A percentile compares a stretch with the other conserved stretches of the same genome.
Evolutionary conservation across 2,888 invertebrate genomes (phyloP).

Genomic region (Cetonia aurata): DNA sequence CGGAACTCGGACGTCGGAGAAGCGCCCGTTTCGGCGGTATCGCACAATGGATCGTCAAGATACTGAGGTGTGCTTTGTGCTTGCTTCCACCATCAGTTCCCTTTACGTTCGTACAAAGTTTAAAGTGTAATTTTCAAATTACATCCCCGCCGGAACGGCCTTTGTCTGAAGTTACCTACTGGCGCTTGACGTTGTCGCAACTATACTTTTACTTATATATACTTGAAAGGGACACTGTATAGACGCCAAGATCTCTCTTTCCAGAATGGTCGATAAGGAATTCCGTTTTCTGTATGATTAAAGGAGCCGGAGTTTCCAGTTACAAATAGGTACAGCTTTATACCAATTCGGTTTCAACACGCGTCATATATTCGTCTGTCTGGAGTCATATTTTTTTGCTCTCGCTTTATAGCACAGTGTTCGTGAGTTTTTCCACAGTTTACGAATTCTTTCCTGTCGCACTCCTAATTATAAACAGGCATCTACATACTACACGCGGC

Average conservation of each 20-base stretch:
- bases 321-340: too few species aligned
- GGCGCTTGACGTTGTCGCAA: neutral
- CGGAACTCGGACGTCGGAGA: constrained; percentile 27
- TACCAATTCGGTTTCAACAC: too few species aligned
- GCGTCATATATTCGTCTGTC: too few species aligned
- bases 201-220: neutral
- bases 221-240: too few species aligned
- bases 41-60: constrained; percentile 34
- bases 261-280: neutral
- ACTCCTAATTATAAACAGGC: constrained; percentile 24
- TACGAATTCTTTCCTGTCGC: constrained; percentile 23
- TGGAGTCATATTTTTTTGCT: too few species aligned
- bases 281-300: neutral
- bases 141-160: neutral
- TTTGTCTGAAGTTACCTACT: constrained; percentile 12
- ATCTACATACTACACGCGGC: neutral
- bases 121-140: constrained; percentile 40
- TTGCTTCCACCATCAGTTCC: constrained; percentile 33
- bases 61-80: constrained; percentile 43
- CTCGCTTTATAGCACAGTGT: too few species aligned
- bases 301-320: too few species aligned
- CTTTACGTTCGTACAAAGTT: constrained; percentile 37
- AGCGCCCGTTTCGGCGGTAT: constrained; percentile 11
- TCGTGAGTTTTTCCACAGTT: constrained; percentile 8
- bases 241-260: too few species aligned